Conservation (phyloP, 2,797 vertebrate genomes). For the Gambusia yucatana region DNA sequence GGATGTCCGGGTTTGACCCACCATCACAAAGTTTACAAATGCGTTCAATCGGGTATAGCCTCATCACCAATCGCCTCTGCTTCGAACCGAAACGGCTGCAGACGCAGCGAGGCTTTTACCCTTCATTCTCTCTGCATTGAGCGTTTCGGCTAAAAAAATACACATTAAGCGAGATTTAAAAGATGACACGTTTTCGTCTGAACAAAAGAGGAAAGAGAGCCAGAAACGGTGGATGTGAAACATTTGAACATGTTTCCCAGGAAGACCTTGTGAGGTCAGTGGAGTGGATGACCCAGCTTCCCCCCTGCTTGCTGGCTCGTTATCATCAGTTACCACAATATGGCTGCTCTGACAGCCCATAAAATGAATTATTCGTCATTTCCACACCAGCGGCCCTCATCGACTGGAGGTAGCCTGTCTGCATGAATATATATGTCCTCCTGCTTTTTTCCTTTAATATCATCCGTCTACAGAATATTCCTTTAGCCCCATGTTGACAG, state of each 20-base stretch:
- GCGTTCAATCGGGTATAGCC: background rate
- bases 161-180: background rate
- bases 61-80: background rate
- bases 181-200: background rate
- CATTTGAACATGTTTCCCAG: constrained; percentile 13
- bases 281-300: constrained; percentile 66
- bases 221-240: constrained; percentile 13
- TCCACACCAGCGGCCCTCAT: constrained; percentile 52
- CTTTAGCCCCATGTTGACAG: background rate
- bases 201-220: background rate
- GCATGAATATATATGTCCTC: constrained; percentile 15
- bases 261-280: constrained; percentile 44
- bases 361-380: constrained; percentile 75
- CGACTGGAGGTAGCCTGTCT: constrained; percentile 44
- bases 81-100: background rate
- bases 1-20: constrained; percentile 2
- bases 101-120: background rate
- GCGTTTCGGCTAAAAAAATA: background rate
- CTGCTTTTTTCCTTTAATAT: background rate
- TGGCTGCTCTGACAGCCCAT: constrained; percentile 66
- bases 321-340: constrained; percentile 75
- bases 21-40: background rate
- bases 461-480: background rate
- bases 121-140: background rate
- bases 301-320: constrained; percentile 33